These are phyloP conservation scores for Cyclophora punctaria DNA, from an alignment of 2,888 invertebrate genomes.

Conservation along the genomic window DNA sequence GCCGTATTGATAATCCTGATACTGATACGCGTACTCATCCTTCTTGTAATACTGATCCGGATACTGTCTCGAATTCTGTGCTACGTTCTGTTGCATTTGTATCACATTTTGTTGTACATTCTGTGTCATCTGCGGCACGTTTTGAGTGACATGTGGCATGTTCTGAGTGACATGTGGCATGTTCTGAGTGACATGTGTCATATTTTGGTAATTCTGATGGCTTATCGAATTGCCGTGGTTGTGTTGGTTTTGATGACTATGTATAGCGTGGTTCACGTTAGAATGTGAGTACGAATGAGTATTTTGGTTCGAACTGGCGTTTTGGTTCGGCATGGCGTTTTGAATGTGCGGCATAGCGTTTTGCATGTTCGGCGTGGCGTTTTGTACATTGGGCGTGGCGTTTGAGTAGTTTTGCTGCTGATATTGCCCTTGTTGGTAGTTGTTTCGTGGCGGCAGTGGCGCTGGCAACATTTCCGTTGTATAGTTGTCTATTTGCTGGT, in stretches of 20 bases:
- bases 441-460: constrained; percentile 56
- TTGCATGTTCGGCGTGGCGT: not conserved
- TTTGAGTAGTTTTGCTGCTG: not conserved
- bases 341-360: constrained; percentile 1
- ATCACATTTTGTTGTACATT: constrained; percentile 16
- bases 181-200: too few relatives aligned
- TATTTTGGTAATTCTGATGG: too few relatives aligned
- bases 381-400: constrained; percentile 8
- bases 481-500: constrained; percentile 68
- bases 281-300: too few relatives aligned
- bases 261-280: too few relatives aligned
- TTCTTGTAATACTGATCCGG: constrained; percentile 25
- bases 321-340: constrained; percentile 11
- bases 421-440: constrained; percentile 40
- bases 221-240: constrained; percentile 7
- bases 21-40: constrained; percentile 49
- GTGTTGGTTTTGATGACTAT: too few relatives aligned
- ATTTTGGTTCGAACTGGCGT: constrained; percentile 1
- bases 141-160: constrained; percentile 2
- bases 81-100: constrained; percentile 24
- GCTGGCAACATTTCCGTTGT: constrained; percentile 62
- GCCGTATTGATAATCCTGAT: constrained; percentile 38
- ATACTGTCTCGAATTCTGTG: constrained; percentile 26
- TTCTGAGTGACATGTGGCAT: too few relatives aligned
- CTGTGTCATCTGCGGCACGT: constrained; percentile 1